Base-by-base conservation (phyloP, 1,140 invertebrate genomes). In the Teleogryllus occipitalis region DNA sequence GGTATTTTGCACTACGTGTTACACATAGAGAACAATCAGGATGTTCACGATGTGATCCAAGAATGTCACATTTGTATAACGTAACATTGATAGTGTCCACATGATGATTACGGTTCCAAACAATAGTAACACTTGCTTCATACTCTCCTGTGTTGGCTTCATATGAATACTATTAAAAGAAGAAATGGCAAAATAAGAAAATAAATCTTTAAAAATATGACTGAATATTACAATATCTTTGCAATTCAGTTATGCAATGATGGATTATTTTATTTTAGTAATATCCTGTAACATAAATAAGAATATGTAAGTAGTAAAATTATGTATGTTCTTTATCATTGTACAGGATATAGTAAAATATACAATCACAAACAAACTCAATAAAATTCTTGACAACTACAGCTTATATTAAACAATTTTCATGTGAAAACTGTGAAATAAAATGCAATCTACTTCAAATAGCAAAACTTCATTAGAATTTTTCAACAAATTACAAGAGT, bases 1-100 rank as follows among this genome's bases (percentile, higher is more conserved):
- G 92, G 85, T 96, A 98, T 83, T 95, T 93, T 12, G 91, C 88
- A 85, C 95, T 93, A 54, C 96, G 89, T 0, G 96, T 97, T 21
- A 97, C 93, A 85, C 97, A 99, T 39, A 97, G 88, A 18, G 96
- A 98, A 86, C 97, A 99, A 85, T 98, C 97, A 10, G 95, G 93
- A 85, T 96, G 94, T 83, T 96, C 94, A 74, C 94, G 89, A 85
- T 97, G 95, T 7, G 95, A 96, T 15, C 96, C 97, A 79, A 98
- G 87, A 78, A 97, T 93, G 85, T 96, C 94, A 88, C 97, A 98
- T 87, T 98, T 98, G 85, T 98, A 99, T 48, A 98, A 86, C 27
- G 94, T 95, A 75, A 99, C 93, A 83, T 90, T 94, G 21, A 95
- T 94, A 8, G 93, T 95, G 84, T 97, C 96, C 74, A 98, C 92